Evolutionary conservation across 2,797 vertebrate genomes (phyloP), one percentile per base, ranked within the genome.

Genomic region (Hippocampus kuda): DNA sequence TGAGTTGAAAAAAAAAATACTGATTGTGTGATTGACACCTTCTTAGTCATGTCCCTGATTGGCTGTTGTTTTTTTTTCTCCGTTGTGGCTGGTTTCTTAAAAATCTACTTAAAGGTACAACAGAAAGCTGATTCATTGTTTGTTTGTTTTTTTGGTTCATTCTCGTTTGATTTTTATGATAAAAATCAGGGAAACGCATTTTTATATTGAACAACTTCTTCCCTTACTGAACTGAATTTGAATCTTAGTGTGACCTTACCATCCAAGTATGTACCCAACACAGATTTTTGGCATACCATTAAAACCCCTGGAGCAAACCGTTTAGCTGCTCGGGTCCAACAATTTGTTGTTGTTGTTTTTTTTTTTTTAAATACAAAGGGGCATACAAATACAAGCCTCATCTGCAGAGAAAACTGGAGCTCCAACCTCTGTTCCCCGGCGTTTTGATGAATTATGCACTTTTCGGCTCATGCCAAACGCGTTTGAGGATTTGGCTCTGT

Each of bases 381-480:
- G 4, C 11, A 24, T 26, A 48, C 38, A 44, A 64, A 64, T 44
- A 42, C 22, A 64, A 42, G 34, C 18, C 20, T 42, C 22, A 2
- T 42, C 22, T 42, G 61, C 22, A 22, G 34, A 62, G 30, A 41
- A 62, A 62, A 34, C 18, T 38, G 57, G 57, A 34, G 56, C 27
- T 57, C n/a, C n/a, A 12, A 15, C n/a, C 56, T 5, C 12, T 6
- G 61, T 63, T 44, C 5, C 64, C 26, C 74, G 63, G 84, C 56
- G 69, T 64, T 74, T 63, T 53, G 66, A 83, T 85, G 24, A 85
- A 88, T 88, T 77, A 88, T 87, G 77, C 69, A 86, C 22, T 67
- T 64, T 67, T 26, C 56, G 72, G 76, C 87, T 82, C 75, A 81
- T 77, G 73, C 68, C 75, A 72, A 74, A 72, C 41, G 54, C 77